These are phyloP conservation scores for Gymnogyps californianus DNA, from an alignment of 2,113 vertebrate genomes.

Conservation along the genomic window DNA sequence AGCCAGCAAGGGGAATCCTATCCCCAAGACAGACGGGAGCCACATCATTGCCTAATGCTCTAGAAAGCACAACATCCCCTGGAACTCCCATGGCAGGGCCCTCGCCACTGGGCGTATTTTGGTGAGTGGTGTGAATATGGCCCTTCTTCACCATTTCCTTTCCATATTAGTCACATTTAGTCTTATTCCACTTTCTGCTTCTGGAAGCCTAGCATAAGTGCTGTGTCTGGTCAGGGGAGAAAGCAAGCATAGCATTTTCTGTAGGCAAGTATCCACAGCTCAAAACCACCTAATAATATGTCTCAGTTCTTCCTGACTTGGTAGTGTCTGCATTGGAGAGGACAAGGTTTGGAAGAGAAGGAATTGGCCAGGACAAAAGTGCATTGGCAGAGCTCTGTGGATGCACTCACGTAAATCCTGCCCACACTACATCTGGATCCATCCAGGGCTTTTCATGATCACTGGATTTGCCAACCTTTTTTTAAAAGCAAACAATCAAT, in stretches of 20 bases:
- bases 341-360: constrained; percentile 12
- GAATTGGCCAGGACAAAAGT: constrained; percentile 17
- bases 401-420: constrained; percentile 13
- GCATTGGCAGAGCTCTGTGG: constrained; percentile 21
- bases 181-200: background rate
- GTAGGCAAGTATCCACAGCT: constrained; percentile 36
- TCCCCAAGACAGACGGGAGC: background rate
- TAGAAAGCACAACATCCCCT: background rate
- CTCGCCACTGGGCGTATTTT: background rate
- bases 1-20: background rate
- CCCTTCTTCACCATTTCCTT: constrained; percentile 6
- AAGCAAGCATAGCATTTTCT: constrained; percentile 51
- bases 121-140: background rate
- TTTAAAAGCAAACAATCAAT: constrained; percentile 36
- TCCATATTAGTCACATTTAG: background rate
- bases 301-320: constrained; percentile 38
- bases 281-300: constrained; percentile 50
- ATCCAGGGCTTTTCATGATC: background rate
- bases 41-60: background rate
- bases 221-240: background rate
- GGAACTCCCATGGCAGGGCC: background rate
- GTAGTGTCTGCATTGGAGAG: constrained; percentile 7
- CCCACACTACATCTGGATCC: background rate
- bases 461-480: background rate
- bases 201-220: background rate